Conservation (phyloP, 2,113 vertebrate genomes). For the Amphiprion ocellaris region DNA sequence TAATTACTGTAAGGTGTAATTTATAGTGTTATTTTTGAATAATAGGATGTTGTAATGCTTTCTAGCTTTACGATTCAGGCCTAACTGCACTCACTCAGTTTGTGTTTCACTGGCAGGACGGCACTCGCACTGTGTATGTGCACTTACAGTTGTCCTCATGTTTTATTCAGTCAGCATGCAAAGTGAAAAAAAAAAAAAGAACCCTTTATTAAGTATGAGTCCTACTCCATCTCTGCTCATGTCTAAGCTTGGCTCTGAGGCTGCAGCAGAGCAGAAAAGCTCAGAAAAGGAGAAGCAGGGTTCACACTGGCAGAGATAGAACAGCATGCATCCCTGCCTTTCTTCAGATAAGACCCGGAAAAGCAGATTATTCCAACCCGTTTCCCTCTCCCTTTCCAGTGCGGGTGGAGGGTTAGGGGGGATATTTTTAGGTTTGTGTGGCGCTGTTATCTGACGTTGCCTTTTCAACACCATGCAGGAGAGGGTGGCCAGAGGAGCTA, state of each 20-base stretch:
- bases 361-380: slow-evolving; percentile 83
- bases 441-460: slow-evolving; percentile 84
- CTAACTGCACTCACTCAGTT: not conserved
- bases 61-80: not conserved
- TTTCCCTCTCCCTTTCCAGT: slow-evolving; percentile 70
- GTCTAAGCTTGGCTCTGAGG: slow-evolving; percentile 22
- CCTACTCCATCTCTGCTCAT: slow-evolving; percentile 8
- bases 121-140: not conserved
- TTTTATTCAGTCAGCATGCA: slow-evolving; percentile 25
- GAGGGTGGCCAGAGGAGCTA: slow-evolving; percentile 74
- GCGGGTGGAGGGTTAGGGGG: slow-evolving; percentile 66
- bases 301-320: slow-evolving; percentile 80
- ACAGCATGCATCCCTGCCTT: slow-evolving; percentile 84
- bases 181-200: not conserved
- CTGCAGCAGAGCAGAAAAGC: slow-evolving; percentile 62
- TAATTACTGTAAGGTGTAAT: slow-evolving; percentile 14
- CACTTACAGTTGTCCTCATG: not conserved
- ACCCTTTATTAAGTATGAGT: not conserved
- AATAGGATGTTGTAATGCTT: not conserved
- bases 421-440: slow-evolving; percentile 86
- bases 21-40: slow-evolving; percentile 4
- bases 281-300: slow-evolving; percentile 71
- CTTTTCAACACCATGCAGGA: slow-evolving; percentile 86
- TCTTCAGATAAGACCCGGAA: slow-evolving; percentile 88
- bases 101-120: not conserved